Base-by-base conservation (phyloP, 2,888 invertebrate species). In the Scaptodrosophila latifasciaeformis region DNA sequence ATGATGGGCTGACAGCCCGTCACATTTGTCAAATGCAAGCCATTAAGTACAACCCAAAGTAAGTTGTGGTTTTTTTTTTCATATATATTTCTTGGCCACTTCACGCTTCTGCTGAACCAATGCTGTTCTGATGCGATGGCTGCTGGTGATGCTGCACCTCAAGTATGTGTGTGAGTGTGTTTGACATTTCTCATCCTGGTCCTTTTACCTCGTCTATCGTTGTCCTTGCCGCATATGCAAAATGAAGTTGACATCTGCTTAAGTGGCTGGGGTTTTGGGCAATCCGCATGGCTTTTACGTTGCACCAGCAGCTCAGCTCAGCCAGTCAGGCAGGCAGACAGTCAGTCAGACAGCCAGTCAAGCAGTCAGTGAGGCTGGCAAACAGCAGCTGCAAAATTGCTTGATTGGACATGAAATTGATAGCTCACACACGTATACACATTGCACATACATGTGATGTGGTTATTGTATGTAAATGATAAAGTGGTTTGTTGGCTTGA, bases 401-500 rank as follows among this genome's bases (percentile, higher is more conserved):
- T 70, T 83, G 82, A 82, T 84, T 84, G 82, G 78, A 83, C 83
- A 78, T 81, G 81, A 78, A 84, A 84, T 82, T 84, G 84, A 84
- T 84, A 80, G 83, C 78, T 79, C 55, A 50, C 50, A 51, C 15
- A 54, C 50, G 30, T 19, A 49, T 52, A 27, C 42, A 35, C 7
- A 15, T 19, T 47, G 24, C 30, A 40, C 31, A 31, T 54, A 13
- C 37, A 17, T 37, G 17, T n/a, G n/a, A n/a, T n/a, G n/a, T n/a
- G n/a, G n/a, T n/a, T n/a, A n/a, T n/a, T n/a, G n/a, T n/a, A n/a
- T n/a, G n/a, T n/a, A n/a, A n/a, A n/a, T n/a, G n/a, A n/a, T n/a
- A n/a, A n/a, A n/a, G n/a, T n/a, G n/a, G n/a, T n/a, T n/a, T n/a
- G n/a, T n/a, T n/a, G n/a, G n/a, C n/a, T n/a, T 42, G 6, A 49